Evolutionary conservation across 2,797 vertebrate genomes (phyloP).

Genomic region (Enteromius argenteus): DNA sequence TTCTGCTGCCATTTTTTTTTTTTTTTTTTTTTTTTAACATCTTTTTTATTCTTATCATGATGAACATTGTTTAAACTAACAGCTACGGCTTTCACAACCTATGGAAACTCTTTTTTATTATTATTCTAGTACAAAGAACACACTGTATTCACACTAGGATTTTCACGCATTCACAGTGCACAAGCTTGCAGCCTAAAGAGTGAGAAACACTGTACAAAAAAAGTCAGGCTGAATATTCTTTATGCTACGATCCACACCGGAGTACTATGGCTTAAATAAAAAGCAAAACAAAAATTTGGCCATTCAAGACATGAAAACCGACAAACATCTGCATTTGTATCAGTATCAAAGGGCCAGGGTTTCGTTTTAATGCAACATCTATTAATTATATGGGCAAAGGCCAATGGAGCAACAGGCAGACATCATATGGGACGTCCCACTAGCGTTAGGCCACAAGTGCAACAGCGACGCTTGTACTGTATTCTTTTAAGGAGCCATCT

Average conservation of each 20-base stretch:
- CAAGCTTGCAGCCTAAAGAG: slow-evolving; percentile 92
- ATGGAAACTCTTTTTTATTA: slow-evolving; percentile 76
- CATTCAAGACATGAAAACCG: slow-evolving; percentile 53
- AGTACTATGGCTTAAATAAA: slow-evolving; percentile 72
- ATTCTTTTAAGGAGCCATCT: background rate
- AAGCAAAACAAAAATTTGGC: slow-evolving; percentile 51
- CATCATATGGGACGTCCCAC: background rate
- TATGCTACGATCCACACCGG: slow-evolving; percentile 60
- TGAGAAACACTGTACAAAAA: slow-evolving; percentile 73
- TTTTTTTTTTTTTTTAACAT: slow-evolving; percentile 67
- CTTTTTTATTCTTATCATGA: slow-evolving; percentile 66
- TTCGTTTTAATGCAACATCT: slow-evolving; percentile 11
- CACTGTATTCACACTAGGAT: slow-evolving; percentile 89
- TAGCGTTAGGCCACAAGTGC: background rate
- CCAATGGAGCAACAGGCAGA: background rate
- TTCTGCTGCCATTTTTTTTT: slow-evolving; percentile 66
- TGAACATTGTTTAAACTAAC: slow-evolving; percentile 80
- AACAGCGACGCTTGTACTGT: background rate
- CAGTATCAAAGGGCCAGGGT: slow-evolving; percentile 26
- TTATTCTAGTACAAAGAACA: slow-evolving; percentile 94
- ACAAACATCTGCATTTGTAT: slow-evolving; percentile 21
- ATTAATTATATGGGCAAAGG: slow-evolving; percentile 9
- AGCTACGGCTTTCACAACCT: slow-evolving; percentile 91
- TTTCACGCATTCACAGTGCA: slow-evolving; percentile 94
- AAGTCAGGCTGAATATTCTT: slow-evolving; percentile 56